Evolutionary conservation across 2,797 vertebrate species (phyloP).

Genomic region (Enteromius argenteus): DNA sequence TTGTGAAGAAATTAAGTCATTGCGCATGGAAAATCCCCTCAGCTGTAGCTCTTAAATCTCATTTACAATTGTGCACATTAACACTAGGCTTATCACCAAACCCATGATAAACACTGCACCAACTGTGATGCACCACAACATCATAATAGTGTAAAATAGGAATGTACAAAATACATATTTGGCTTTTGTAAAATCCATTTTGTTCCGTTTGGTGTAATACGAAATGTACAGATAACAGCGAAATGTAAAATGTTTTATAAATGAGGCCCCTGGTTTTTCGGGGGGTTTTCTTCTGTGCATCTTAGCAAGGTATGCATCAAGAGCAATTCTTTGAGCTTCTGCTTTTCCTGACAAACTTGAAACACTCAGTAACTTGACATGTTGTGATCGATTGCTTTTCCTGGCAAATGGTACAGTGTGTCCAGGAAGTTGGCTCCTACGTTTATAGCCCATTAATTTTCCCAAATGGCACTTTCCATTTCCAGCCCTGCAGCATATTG

Average conservation of each 20-base stretch:
- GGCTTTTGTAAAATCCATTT: not conserved
- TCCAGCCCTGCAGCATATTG: conserved; percentile 39
- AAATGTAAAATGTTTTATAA: not conserved
- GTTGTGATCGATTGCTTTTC: conserved; percentile 53
- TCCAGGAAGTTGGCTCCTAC: conserved; percentile 43
- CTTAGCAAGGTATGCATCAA: not conserved
- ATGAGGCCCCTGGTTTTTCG: not conserved
- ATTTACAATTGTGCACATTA: not conserved
- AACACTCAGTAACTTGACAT: conserved; percentile 28
- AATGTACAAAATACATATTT: not conserved
- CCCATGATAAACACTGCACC: not conserved
- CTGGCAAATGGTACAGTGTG: conserved; percentile 42
- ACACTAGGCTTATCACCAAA: not conserved
- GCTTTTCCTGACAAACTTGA: conserved; percentile 41
- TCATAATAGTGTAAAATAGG: not conserved
- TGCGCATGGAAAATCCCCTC: not conserved
- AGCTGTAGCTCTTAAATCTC: not conserved
- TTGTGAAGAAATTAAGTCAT: not conserved
- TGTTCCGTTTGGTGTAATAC: not conserved
- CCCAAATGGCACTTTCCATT: conserved; percentile 50
- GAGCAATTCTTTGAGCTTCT: conserved; percentile 19
- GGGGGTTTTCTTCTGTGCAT: not conserved
- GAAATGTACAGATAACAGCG: not conserved
- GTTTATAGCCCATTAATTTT: conserved; percentile 53
- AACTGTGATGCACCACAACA: not conserved